Evolutionary conservation across 2,797 vertebrate genomes (phyloP).

Genomic region (Paguma larvata): DNA sequence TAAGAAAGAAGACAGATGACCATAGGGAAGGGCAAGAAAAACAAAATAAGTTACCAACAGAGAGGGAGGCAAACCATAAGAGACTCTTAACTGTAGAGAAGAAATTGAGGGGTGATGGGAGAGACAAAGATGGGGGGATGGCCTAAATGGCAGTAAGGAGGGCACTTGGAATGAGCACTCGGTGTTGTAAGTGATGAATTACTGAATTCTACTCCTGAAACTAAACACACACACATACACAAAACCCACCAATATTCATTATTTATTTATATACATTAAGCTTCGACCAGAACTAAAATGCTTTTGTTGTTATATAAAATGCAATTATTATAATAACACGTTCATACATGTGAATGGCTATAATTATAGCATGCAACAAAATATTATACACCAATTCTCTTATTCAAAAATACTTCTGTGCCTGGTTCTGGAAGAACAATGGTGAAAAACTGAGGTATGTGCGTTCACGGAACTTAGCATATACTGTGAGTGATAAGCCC

Average conservation of each 20-base stretch:
- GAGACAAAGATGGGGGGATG: too few species aligned
- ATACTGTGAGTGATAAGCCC: neutral
- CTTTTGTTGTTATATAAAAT: conserved; percentile 1
- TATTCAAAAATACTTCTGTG: neutral
- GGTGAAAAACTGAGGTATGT: neutral
- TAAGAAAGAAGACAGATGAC: too few species aligned
- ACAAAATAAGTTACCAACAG: too few species aligned
- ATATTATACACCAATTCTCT: neutral
- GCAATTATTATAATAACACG: neutral
- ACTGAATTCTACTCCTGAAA: too few species aligned
- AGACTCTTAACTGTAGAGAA: too few species aligned
- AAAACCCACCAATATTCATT: neutral
- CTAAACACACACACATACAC: too few species aligned
- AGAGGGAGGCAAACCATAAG: too few species aligned
- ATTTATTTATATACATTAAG: neutral
- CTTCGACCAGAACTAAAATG: neutral
- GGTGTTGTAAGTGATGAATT: too few species aligned
- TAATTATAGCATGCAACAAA: conserved; percentile 7
- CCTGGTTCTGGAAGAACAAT: conserved; percentile 5
- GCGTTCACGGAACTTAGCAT: neutral
- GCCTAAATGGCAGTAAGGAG: too few species aligned
- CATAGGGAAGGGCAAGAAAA: too few species aligned
- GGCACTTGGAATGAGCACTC: too few species aligned
- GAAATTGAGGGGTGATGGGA: too few species aligned
- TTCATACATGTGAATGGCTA: neutral